Evolutionary conservation across 1,140 invertebrate species (phyloP).

Genomic region (Bombus superbus): DNA sequence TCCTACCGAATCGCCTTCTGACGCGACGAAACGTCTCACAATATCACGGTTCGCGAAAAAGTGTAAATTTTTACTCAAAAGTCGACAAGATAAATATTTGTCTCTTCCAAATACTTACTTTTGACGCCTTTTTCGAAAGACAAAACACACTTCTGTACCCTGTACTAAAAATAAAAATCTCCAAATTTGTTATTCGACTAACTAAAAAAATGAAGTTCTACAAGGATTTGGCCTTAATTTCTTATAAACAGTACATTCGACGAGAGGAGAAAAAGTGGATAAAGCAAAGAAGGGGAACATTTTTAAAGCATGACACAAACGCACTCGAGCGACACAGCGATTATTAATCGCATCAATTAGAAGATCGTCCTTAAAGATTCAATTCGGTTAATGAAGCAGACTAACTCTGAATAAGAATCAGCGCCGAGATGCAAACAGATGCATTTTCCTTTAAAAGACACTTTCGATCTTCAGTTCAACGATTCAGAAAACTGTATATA

Average conservation of each 20-base stretch:
- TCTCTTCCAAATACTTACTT: not conserved
- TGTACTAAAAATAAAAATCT: not conserved
- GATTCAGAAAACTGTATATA: not conserved
- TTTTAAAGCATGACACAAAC: conserved; percentile 19
- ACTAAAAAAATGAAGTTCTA: not conserved
- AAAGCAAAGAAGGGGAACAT: not conserved
- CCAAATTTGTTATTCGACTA: not conserved
- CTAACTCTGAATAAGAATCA: not conserved
- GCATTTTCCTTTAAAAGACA: not conserved
- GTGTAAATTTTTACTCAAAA: not conserved
- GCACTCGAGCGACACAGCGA: not conserved
- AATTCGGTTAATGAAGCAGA: conserved; percentile 13
- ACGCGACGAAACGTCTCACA: too few species aligned
- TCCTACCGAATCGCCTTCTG: too few species aligned
- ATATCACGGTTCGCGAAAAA: too few species aligned
- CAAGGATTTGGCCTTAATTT: not conserved
- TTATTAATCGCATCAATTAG: conserved; percentile 44
- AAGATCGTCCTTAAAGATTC: conserved; percentile 32
- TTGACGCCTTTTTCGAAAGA: not conserved
- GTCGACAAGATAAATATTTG: not conserved
- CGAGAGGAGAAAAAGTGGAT: not conserved
- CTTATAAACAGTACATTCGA: not conserved
- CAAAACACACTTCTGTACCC: not conserved
- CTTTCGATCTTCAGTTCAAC: not conserved
- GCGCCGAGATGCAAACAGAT: not conserved